A percentile compares a stretch with the other conserved stretches of the same genome.
Evolutionary conservation across 2,113 vertebrate genomes (phyloP).

Genomic region (Podilymbus podiceps): DNA sequence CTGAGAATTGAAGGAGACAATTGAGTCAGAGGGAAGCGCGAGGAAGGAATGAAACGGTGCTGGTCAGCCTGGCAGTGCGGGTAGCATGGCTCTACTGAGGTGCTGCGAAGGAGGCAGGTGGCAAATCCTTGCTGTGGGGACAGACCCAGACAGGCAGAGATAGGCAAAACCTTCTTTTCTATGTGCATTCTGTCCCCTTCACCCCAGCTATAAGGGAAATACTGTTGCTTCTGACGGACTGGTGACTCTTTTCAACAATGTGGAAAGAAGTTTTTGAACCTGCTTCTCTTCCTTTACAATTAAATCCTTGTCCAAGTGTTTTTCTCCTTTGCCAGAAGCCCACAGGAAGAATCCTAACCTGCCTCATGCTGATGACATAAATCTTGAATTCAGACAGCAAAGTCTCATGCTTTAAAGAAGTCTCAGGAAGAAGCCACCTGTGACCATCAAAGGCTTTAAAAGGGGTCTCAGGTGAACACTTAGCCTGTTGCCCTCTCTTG

Average conservation of each 20-base stretch:
- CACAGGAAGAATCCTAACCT: neutral
- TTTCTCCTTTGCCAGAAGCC: neutral
- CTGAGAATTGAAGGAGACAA: neutral
- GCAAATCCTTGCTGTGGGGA: neutral
- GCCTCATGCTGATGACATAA: too few species aligned
- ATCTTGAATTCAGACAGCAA: neutral
- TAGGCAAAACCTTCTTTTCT: neutral
- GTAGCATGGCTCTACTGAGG: neutral
- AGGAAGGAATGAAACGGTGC: neutral
- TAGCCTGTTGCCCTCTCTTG: neutral
- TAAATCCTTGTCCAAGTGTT: neutral
- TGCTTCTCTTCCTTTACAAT: neutral
- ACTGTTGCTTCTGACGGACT: neutral
- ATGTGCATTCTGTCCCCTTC: fast-evolving
- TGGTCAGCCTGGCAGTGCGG: neutral
- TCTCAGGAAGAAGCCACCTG: fast-evolving
- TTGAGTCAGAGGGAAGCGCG: neutral
- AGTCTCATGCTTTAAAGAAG: neutral
- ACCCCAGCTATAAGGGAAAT: neutral
- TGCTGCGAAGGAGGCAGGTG: neutral
- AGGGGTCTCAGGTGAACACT: neutral
- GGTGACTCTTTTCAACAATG: neutral
- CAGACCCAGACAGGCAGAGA: neutral
- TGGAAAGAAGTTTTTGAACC: neutral
- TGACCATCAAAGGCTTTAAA: neutral